phyloP scores from a whole-genome alignment of 2,113 vertebrate species.

The Odontesthes bonariensis region DNA sequence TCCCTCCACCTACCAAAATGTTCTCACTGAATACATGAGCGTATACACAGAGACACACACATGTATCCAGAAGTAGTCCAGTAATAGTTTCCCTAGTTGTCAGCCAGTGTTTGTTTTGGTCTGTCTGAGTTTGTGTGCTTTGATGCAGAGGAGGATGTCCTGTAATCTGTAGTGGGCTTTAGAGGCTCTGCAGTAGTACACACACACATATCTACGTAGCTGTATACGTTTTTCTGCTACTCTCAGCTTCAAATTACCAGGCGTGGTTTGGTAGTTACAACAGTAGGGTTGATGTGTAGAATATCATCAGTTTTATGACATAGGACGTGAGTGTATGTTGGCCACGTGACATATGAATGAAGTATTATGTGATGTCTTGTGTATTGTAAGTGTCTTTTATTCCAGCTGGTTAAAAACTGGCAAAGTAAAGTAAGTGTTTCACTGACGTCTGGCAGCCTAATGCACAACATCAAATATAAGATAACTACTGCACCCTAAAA shows the following conservation, averaged over 20 bases:
- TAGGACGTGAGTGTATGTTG: too few relatives aligned
- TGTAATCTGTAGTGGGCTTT: constrained; percentile 47
- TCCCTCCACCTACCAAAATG: background rate
- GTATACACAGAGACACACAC: constrained; percentile 7
- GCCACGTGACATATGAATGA: background rate
- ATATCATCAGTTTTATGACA: background rate
- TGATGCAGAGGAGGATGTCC: constrained; percentile 64
- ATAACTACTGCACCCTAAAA: background rate
- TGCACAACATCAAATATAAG: background rate
- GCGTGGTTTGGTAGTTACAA: background rate
- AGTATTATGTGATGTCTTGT: background rate
- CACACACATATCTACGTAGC: constrained; percentile 9
- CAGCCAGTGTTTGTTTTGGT: constrained; percentile 68
- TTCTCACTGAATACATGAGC: background rate
- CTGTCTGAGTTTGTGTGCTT: constrained; percentile 56
- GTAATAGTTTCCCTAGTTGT: constrained; percentile 48
- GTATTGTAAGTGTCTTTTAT: background rate
- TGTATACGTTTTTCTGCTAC: background rate
- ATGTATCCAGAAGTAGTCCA: background rate
- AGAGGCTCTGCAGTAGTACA: constrained; percentile 37
- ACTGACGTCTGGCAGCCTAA: too few relatives aligned
- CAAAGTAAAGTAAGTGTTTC: too few relatives aligned
- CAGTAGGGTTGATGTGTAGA: background rate
- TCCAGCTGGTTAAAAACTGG: background rate
- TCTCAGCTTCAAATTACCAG: background rate